Conservation (phyloP, 2,797 vertebrate genomes). For the Muscicapa comitata region DNA sequence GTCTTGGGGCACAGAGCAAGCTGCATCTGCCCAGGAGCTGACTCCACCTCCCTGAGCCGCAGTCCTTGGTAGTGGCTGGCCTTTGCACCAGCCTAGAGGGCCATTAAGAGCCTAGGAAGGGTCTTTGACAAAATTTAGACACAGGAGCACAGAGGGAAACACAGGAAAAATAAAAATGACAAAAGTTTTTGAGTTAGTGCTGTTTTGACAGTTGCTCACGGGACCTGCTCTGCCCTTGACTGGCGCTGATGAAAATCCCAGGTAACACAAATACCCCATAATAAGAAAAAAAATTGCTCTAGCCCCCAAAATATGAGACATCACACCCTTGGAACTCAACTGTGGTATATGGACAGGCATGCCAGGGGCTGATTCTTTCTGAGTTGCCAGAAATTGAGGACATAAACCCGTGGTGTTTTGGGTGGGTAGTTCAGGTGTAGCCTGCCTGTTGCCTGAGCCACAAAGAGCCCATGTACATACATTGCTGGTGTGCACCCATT, state of each 20-base stretch:
- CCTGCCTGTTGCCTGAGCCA: background rate
- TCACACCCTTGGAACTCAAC: background rate
- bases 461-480: background rate
- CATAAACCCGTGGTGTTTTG: background rate
- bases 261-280: background rate
- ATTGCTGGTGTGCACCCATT: background rate
- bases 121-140: background rate
- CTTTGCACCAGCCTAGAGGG: background rate
- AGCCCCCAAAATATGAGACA: background rate
- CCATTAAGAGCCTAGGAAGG: background rate
- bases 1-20: background rate
- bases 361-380: background rate
- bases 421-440: fast-evolving
- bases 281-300: background rate
- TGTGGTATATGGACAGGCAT: background rate
- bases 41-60: background rate
- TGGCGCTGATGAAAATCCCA: background rate
- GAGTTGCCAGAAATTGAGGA: background rate
- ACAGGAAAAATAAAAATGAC: background rate
- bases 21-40: background rate
- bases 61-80: background rate
- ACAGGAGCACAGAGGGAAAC: background rate
- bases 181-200: background rate
- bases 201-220: background rate
- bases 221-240: background rate